A percentile compares a stretch with the other conserved stretches of the same genome.
Evolutionary conservation across 1,140 invertebrate species (phyloP).

Genomic region (Scaptomyza graminum): DNA sequence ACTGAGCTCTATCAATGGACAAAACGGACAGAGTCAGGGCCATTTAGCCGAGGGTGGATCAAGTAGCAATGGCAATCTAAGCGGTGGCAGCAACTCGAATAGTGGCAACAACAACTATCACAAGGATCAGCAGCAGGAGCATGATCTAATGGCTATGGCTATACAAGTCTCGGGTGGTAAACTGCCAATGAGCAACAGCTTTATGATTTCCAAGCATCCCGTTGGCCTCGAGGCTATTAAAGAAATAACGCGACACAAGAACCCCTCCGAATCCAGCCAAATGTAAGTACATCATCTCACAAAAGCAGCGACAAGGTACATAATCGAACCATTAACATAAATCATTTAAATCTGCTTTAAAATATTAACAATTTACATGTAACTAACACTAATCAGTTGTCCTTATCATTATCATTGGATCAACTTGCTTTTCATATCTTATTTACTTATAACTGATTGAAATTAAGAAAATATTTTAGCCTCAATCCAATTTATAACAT

Average conservation of each 20-base stretch:
- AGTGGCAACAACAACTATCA: constrained; percentile 77
- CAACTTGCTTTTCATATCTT: background rate
- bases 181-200: constrained; percentile 75
- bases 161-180: constrained; percentile 39
- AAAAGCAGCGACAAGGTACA: background rate
- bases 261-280: constrained; percentile 82
- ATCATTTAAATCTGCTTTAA: background rate
- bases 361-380: constrained; percentile 5
- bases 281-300: constrained; percentile 69
- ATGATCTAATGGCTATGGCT: constrained; percentile 49
- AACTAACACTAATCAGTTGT: constrained; percentile 10
- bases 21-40: constrained; percentile 24
- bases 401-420: background rate
- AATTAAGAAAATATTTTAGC: no score
- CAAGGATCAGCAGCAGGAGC: constrained; percentile 45
- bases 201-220: constrained; percentile 82
- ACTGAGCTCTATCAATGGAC: constrained; percentile 64
- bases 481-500: no score
- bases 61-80: constrained; percentile 77
- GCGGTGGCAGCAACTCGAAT: constrained; percentile 77
- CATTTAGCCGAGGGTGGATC: constrained; percentile 45
- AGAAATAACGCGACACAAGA: constrained; percentile 83
- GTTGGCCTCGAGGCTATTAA: constrained; percentile 83
- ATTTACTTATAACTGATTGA: no score
- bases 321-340: no score